These are phyloP conservation scores for Drosophila ustulata DNA, from an alignment of 2,888 invertebrate genomes.

Conservation along the genomic window DNA sequence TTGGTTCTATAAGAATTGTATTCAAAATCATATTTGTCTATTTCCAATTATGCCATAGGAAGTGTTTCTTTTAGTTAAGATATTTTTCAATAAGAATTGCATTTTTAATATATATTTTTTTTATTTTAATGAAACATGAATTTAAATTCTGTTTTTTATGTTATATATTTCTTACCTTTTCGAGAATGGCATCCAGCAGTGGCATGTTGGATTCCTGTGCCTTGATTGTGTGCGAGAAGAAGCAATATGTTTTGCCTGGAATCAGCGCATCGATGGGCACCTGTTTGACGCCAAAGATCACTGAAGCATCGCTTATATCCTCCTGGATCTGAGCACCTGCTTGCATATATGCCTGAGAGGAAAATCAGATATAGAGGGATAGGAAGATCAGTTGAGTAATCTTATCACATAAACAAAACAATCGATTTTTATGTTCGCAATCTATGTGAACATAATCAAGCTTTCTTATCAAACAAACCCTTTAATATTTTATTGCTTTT, in stretches of 20 bases:
- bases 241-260: constrained; percentile 98
- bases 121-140: too few relatives aligned
- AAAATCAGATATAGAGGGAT: background rate
- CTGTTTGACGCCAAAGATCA: constrained; percentile 98
- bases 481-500: background rate
- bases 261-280: constrained; percentile 94
- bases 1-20: too few relatives aligned
- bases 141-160: too few relatives aligned
- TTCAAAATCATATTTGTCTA: too few relatives aligned
- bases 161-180: constrained; percentile 86
- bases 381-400: constrained; percentile 6
- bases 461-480: constrained; percentile 9
- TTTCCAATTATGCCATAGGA: too few relatives aligned
- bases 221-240: constrained; percentile 99
- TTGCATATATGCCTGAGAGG: constrained; percentile 91
- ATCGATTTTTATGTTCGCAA: constrained; percentile 18
- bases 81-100: too few relatives aligned
- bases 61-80: background rate
- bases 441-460: background rate
- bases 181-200: constrained; percentile 96
- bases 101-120: too few relatives aligned
- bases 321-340: constrained; percentile 97
- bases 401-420: constrained; percentile 10
- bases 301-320: constrained; percentile 97
- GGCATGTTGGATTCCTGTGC: constrained; percentile 99